Conservation (phyloP, 2,888 invertebrate genomes). For the Mythimna pallens region DNA sequence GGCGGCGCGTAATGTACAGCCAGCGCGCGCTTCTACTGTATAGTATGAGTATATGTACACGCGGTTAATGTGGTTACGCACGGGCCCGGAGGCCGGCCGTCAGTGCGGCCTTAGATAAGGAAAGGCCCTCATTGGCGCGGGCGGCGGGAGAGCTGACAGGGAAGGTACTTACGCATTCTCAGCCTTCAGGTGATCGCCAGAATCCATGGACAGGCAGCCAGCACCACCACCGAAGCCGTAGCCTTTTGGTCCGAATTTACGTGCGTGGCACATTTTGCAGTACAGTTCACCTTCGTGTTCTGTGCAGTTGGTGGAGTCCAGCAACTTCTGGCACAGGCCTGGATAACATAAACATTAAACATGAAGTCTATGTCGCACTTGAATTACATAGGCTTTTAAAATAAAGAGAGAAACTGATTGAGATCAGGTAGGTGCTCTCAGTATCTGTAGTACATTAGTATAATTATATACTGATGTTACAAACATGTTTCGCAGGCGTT, state of each 20-base stretch:
- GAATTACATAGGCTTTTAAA: not conserved
- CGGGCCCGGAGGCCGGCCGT: conserved; percentile 88
- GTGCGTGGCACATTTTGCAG: conserved; percentile 99
- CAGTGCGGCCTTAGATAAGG: conserved; percentile 89
- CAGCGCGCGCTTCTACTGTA: conserved; percentile 88
- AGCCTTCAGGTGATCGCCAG: conserved; percentile 96
- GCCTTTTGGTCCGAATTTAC: conserved; percentile 99
- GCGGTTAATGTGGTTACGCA: conserved; percentile 90
- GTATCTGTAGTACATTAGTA: not conserved
- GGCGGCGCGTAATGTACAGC: conserved; percentile 90
- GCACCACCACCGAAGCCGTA: conserved; percentile 99
- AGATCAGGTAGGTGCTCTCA: too few relatives aligned
- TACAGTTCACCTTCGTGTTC: conserved; percentile 99
- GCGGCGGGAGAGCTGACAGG: conserved; percentile 85
- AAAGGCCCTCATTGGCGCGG: conserved; percentile 91
- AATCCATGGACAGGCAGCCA: conserved; percentile 98
- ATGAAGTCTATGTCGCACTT: conserved; percentile 6
- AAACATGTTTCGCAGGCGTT: not conserved
- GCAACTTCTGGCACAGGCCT: conserved; percentile 99
- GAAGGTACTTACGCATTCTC: conserved; percentile 93
- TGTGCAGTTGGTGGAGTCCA: conserved; percentile 99
- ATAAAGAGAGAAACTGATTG: too few relatives aligned
- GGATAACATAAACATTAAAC: conserved; percentile 59
- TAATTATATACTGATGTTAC: too few relatives aligned
- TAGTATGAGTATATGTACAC: conserved; percentile 89